phyloP scores from a whole-genome alignment of 1,140 invertebrate species.

The Latrodectus geometricus region DNA sequence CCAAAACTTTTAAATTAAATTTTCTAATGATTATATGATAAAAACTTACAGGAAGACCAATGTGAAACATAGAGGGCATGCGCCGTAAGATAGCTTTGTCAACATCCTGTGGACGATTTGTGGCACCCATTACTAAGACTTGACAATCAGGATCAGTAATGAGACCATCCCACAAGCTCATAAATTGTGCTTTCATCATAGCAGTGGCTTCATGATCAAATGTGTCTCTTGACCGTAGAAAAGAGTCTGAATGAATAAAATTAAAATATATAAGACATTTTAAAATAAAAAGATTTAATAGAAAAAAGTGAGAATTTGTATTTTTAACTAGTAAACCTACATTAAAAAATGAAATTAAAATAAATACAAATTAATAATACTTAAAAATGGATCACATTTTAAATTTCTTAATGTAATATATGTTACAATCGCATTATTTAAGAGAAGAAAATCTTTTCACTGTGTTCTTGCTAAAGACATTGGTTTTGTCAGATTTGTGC shows the following conservation, averaged over 20 bases:
- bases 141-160: constrained; percentile 68
- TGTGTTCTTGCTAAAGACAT: too few relatives aligned
- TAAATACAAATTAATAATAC: too few relatives aligned
- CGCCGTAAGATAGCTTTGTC: constrained; percentile 94
- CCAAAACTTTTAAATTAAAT: not conserved
- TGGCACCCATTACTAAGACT: constrained; percentile 92
- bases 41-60: constrained; percentile 78
- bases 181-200: constrained; percentile 92
- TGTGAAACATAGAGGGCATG: constrained; percentile 95
- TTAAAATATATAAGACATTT: not conserved
- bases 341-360: too few relatives aligned
- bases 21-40: not conserved
- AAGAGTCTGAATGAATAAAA: constrained; percentile 80
- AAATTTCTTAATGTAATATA: too few relatives aligned
- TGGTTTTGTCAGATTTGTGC: too few relatives aligned
- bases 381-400: too few relatives aligned
- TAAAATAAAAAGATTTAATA: too few relatives aligned
- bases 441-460: too few relatives aligned
- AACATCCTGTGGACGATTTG: constrained; percentile 94
- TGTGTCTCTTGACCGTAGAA: constrained; percentile 85
- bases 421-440: too few relatives aligned
- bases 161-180: constrained; percentile 79
- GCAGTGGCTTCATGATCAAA: constrained; percentile 98
- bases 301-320: too few relatives aligned
- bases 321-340: too few relatives aligned